A percentile compares a stretch with the other conserved stretches of the same genome.
These are phyloP conservation scores for Drosophila neonasuta DNA, from an alignment of 2,888 invertebrate species.

Conservation along the genomic window DNA sequence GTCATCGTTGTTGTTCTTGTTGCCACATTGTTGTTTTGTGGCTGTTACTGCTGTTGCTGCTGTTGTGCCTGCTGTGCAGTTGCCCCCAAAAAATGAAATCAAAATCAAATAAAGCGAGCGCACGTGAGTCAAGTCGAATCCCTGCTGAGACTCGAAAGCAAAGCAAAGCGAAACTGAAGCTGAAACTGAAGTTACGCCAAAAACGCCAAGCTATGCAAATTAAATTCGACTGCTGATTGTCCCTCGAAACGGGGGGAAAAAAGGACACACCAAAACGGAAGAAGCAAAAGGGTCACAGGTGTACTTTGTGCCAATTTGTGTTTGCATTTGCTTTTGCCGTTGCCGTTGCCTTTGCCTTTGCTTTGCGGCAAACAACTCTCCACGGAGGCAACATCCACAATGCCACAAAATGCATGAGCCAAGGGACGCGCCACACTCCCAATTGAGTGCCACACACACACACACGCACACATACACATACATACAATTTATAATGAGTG, in stretches of 20 bases:
- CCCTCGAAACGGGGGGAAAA: conserved; percentile 4
- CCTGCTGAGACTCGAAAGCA: conserved; percentile 8
- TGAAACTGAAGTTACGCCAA: conserved; percentile 24
- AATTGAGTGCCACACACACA: neutral
- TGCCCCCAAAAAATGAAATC: conserved; percentile 65
- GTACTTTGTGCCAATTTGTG: conserved; percentile 69
- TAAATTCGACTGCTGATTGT: conserved; percentile 76
- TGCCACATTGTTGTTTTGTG: conserved; percentile 1
- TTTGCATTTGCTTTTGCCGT: conserved; percentile 38
- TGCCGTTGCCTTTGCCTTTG: conserved; percentile 18
- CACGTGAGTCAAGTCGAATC: conserved; percentile 62
- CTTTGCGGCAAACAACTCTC: conserved; percentile 15
- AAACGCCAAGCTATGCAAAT: conserved; percentile 62
- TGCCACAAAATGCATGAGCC: conserved; percentile 42
- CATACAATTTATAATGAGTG: conserved; percentile 26
- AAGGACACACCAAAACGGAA: neutral
- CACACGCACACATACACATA: neutral
- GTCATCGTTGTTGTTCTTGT: conserved; percentile 11
- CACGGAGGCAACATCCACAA: conserved; percentile 25
- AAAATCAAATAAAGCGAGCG: conserved; percentile 75
- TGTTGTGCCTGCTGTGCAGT: conserved; percentile 34
- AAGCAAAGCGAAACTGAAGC: too few species aligned
- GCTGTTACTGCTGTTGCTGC: conserved; percentile 6
- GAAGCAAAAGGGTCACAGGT: conserved; percentile 64
- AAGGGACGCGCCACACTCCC: conserved; percentile 26